These are phyloP conservation scores for Drosophila vallismaia DNA, from an alignment of 2,888 invertebrate genomes.

Conservation along the genomic window DNA sequence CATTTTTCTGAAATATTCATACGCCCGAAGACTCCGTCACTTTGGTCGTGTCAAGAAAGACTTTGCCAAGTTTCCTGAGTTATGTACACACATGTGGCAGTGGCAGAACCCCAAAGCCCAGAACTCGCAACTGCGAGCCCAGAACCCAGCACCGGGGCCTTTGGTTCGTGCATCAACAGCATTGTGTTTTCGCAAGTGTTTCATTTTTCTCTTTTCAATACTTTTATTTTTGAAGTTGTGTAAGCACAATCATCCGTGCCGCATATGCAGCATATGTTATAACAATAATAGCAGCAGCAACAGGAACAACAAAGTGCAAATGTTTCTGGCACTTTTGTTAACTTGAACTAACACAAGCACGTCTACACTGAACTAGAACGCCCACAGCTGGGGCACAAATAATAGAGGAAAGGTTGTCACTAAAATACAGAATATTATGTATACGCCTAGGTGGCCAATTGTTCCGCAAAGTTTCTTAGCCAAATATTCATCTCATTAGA, in stretches of 20 bases:
- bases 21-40: constrained; percentile 16
- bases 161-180: constrained; percentile 10
- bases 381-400: constrained; percentile 6
- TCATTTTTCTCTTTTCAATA: constrained; percentile 23
- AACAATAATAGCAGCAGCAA: constrained; percentile 40
- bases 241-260: constrained; percentile 41
- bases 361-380: constrained; percentile 10
- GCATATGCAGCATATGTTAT: constrained; percentile 59
- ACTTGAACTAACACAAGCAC: constrained; percentile 33
- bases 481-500: background rate
- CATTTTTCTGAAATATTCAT: constrained; percentile 36
- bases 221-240: constrained; percentile 35
- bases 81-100: constrained; percentile 41
- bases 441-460: constrained; percentile 2
- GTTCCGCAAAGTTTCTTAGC: background rate
- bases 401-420: background rate
- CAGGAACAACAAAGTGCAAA: constrained; percentile 43
- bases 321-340: constrained; percentile 56
- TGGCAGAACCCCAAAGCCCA: background rate
- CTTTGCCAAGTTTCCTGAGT: constrained; percentile 33
- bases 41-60: constrained; percentile 28
- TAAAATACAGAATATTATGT: background rate
- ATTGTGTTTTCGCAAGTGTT: constrained; percentile 66
- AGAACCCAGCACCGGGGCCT: constrained; percentile 3
- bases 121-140: background rate